phyloP scores from a whole-genome alignment of 2,113 vertebrate species.

The Rhinoptilus africanus region DNA sequence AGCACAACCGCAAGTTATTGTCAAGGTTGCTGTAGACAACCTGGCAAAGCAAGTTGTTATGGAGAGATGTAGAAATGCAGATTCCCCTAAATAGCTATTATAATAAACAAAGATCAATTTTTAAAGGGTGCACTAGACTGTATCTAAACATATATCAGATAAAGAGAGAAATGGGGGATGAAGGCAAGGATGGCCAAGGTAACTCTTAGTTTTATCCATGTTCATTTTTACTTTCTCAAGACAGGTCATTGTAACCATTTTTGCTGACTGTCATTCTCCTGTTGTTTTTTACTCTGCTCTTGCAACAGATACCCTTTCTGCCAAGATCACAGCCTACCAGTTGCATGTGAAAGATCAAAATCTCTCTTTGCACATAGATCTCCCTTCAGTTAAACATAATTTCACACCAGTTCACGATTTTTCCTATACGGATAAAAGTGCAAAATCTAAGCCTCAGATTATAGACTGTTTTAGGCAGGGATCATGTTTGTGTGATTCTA shows the following conservation, averaged over 20 bases:
- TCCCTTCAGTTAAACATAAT: neutral
- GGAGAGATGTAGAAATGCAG: neutral
- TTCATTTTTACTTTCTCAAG: neutral
- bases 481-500: neutral
- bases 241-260: neutral
- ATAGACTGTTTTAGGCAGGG: neutral
- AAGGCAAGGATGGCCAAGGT: neutral
- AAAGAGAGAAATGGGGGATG: neutral
- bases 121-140: neutral
- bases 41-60: neutral
- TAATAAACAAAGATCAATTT: neutral
- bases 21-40: neutral
- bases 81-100: neutral
- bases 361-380: neutral
- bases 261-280: neutral
- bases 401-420: neutral
- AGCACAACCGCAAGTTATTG: neutral
- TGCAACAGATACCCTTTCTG: neutral
- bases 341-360: neutral
- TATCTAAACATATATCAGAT: neutral
- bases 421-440: neutral
- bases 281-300: neutral
- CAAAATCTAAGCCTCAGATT: neutral
- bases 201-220: neutral
- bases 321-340: neutral